phyloP scores from a whole-genome alignment of 2,888 invertebrate species.

The Trichogramma evanescens region DNA sequence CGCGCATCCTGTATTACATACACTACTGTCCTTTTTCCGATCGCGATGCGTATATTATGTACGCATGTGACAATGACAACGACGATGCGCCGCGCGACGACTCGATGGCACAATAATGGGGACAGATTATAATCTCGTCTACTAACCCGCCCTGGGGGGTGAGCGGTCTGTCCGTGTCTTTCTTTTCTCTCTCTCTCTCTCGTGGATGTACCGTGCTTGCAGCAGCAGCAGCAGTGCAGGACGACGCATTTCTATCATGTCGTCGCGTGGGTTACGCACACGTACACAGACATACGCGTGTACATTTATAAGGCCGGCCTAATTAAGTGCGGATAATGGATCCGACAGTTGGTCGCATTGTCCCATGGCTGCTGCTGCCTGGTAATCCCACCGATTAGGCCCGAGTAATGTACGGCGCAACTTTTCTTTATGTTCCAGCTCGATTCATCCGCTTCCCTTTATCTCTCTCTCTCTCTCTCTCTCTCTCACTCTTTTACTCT shows the following conservation, averaged over 20 bases:
- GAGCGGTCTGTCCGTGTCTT: background rate
- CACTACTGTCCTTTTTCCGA: no score
- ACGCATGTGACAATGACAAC: no score
- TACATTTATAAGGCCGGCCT: slow-evolving; percentile 26
- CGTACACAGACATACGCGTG: no score
- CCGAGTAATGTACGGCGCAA: background rate
- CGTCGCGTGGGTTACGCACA: slow-evolving; percentile 1
- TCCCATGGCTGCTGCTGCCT: slow-evolving; percentile 9
- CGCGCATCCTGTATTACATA: no score
- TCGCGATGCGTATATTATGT: no score
- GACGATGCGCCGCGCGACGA: no score
- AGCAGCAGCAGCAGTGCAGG: background rate
- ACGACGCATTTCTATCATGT: slow-evolving; percentile 9
- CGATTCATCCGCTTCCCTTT: no score
- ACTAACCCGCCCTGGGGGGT: slow-evolving; percentile 33
- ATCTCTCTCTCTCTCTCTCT: no score
- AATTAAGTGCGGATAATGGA: slow-evolving; percentile 43
- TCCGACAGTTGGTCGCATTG: slow-evolving; percentile 41
- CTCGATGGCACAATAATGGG: slow-evolving; percentile 47
- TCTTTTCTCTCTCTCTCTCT: no score
- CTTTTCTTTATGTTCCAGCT: no score
- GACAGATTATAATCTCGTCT: slow-evolving; percentile 48
- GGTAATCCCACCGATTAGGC: slow-evolving; percentile 9
- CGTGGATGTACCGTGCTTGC: background rate
- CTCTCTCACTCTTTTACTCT: no score